These are phyloP conservation scores for Agriopis leucophaearia DNA, from an alignment of 2,888 invertebrate genomes.

Conservation along the genomic window DNA sequence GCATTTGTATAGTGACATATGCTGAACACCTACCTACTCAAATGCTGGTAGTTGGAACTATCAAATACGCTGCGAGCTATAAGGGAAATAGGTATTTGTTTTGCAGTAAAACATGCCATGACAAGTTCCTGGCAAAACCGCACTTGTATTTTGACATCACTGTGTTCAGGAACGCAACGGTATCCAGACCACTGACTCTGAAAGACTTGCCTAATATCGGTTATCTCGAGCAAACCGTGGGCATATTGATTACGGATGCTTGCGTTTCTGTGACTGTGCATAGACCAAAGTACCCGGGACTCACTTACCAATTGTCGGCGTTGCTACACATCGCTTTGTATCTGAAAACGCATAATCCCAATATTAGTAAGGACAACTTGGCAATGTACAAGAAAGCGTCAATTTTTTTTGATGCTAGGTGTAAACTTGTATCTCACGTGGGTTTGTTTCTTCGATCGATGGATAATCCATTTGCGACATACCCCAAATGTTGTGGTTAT, in stretches of 20 bases:
- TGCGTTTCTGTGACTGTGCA: constrained; percentile 80
- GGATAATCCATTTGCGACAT: constrained; percentile 85
- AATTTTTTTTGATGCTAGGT: constrained; percentile 67
- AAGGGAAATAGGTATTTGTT: constrained; percentile 85
- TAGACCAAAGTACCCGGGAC: constrained; percentile 88
- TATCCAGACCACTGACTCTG: constrained; percentile 75
- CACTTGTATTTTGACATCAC: constrained; percentile 77
- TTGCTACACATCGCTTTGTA: constrained; percentile 85
- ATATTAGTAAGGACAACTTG: constrained; percentile 56
- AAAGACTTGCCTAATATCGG: constrained; percentile 85
- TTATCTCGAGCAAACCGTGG: constrained; percentile 87
- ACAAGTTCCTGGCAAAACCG: constrained; percentile 83
- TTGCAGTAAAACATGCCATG: constrained; percentile 80
- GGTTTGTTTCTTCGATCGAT: constrained; percentile 80
- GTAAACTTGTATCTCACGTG: constrained; percentile 69
- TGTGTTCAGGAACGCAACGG: constrained; percentile 69
- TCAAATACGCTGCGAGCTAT: constrained; percentile 79
- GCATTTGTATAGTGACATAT: constrained; percentile 88
- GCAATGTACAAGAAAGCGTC: constrained; percentile 70
- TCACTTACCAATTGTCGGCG: constrained; percentile 81
- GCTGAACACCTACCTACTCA: constrained; percentile 82
- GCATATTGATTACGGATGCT: constrained; percentile 82
- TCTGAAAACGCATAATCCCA: constrained; percentile 84
- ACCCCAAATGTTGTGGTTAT: constrained; percentile 66
- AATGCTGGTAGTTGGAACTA: constrained; percentile 73